phyloP scores from a whole-genome alignment of 2,113 vertebrate genomes.

The Falco punctatus region DNA sequence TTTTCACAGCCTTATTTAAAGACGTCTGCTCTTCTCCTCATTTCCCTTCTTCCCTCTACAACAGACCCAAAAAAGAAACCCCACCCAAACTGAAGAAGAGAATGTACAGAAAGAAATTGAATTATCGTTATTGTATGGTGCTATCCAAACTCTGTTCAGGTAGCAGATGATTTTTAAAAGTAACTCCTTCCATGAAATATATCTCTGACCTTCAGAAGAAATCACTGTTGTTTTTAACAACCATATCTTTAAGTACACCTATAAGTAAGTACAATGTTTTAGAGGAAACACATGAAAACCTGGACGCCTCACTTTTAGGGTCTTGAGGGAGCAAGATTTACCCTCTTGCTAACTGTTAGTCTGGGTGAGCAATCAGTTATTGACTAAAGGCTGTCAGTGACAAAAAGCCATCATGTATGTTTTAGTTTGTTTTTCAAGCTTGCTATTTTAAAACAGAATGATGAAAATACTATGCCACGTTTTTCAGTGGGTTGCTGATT shows the following conservation, averaged over 20 bases:
- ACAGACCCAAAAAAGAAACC: fast-evolving
- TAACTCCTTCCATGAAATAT: not conserved
- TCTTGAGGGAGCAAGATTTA: not conserved
- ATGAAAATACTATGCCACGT: not conserved
- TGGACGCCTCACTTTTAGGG: not conserved
- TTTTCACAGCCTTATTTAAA: not conserved
- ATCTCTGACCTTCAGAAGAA: not conserved
- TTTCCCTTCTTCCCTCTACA: not conserved
- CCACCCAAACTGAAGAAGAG: not conserved
- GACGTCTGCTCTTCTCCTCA: not conserved
- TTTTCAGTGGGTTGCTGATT: not conserved
- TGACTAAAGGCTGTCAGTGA: not conserved
- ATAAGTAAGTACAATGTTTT: not conserved
- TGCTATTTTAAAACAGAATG: not conserved
- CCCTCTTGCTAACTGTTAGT: not conserved
- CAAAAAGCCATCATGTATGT: not conserved
- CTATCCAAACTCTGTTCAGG: not conserved
- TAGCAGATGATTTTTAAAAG: not conserved
- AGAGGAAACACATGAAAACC: not conserved
- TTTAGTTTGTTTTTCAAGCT: not conserved
- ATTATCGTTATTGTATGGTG: not conserved
- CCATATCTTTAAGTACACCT: not conserved
- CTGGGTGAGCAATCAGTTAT: not conserved
- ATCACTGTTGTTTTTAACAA: not conserved
- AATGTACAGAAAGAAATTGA: not conserved